These are phyloP conservation scores for Sardina pilchardus DNA, from an alignment of 2,113 vertebrate species.

Conservation along the genomic window DNA sequence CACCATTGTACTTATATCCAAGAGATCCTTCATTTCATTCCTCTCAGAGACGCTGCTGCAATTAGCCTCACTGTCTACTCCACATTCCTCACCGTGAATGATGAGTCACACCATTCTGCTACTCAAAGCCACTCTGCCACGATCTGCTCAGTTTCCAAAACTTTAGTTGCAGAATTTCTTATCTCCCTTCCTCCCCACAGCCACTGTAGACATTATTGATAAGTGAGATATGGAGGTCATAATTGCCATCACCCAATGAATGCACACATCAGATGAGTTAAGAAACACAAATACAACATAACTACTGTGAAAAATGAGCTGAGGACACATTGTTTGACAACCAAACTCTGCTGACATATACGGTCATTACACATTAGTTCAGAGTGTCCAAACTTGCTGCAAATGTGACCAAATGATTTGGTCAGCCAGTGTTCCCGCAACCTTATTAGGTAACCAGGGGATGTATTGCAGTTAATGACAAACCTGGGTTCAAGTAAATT, in stretches of 20 bases:
- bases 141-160: background rate
- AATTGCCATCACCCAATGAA: background rate
- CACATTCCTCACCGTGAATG: background rate
- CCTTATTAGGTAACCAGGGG: background rate
- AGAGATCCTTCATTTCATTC: no score
- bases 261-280: background rate
- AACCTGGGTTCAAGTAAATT: no score
- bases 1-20: background rate
- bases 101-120: background rate
- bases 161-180: background rate
- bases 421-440: no score
- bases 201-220: background rate
- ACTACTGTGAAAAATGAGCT: no score
- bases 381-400: no score
- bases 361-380: no score
- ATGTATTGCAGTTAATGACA: no score
- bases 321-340: no score
- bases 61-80: background rate
- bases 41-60: background rate
- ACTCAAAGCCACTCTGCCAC: no score
- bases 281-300: no score
- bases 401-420: no score
- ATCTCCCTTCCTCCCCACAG: background rate
- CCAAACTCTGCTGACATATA: no score
- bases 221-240: background rate